Evolutionary conservation across 2,113 vertebrate species (phyloP), one percentile per base, ranked within the genome.

Genomic region (Naja naja): DNA sequence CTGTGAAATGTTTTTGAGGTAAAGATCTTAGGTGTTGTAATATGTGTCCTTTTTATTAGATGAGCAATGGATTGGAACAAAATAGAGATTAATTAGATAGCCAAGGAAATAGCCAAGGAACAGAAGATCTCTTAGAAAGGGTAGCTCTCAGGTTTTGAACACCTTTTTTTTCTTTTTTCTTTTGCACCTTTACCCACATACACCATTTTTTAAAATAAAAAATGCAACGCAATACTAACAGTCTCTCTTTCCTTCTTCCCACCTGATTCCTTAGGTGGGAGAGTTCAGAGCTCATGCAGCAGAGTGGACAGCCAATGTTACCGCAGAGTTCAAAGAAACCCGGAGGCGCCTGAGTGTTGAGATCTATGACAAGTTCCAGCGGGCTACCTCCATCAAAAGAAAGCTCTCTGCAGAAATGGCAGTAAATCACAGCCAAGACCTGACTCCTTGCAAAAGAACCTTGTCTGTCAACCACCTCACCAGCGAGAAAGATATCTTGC

Each of bases 301-400:
- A 0, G 99, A 99, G 97, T 99, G 99, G 99, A 99, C 99, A 1
- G 99, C 99, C 64, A 99, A 99, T 0, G 99, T 99, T 94, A 99
- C 99, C 0, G 99, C 99, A 0, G 99, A 99, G 96, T 99, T 99
- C 97, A 99, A 99, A 96, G 99, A 99, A 97, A 99, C 99, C 0
- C 98, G 99, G 9, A 96, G 99, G 60, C 98, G 99, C 43, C 98
- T 99, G 93, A 99, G 99, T 0, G 99, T 99, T 87, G 99, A 99
- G 97, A 99, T 99, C 93, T 99, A 99, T 0, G 99, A 99, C 98
- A 99, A 98, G 97, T 99, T 99, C 96, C 99, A 99, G 96, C 97
- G 99, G 0, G 99, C 99, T 47, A 98, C 99, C 1, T 99, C 99
- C 94, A 98, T 99, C 94, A 99, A 99, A 96, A 98, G 99, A 95